phyloP scores from a whole-genome alignment of 2,888 invertebrate species.

The Ptychoptera albimana region DNA sequence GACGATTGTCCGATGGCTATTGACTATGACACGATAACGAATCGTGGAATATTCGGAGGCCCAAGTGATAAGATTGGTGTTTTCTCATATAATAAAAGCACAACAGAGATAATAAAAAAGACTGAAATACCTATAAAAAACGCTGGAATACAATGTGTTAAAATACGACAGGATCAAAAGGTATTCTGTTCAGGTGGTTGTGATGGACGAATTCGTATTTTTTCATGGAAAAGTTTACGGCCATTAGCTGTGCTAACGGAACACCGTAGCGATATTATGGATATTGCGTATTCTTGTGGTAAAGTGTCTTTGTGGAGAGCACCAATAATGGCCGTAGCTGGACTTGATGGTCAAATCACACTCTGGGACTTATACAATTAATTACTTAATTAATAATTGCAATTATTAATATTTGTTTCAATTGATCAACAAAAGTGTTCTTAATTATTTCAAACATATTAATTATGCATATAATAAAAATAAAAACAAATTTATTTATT shows the following conservation, averaged over 20 bases:
- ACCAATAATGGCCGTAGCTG: conserved; percentile 63
- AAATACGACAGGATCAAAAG: conserved; percentile 50
- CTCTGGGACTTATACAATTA: conserved; percentile 68
- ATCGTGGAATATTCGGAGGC: conserved; percentile 48
- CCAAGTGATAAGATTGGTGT: conserved; percentile 21
- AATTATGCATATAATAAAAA: too few species aligned
- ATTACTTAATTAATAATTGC: conserved; percentile 8
- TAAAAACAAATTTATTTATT: too few species aligned
- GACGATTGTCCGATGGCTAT: conserved; percentile 53
- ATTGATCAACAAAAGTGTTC: too few species aligned
- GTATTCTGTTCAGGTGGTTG: conserved; percentile 60
- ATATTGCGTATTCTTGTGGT: conserved; percentile 50
- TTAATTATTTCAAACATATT: too few species aligned
- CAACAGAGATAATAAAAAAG: conserved; percentile 36
- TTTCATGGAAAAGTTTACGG: conserved; percentile 60
- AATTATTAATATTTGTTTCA: too few species aligned
- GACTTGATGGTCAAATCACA: conserved; percentile 58
- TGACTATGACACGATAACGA: conserved; percentile 48
- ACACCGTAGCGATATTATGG: conserved; percentile 53
- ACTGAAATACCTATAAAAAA: conserved; percentile 51
- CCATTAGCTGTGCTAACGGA: conserved; percentile 56
- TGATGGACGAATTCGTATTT: conserved; percentile 60
- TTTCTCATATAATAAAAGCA: conserved; percentile 22
- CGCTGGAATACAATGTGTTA: conserved; percentile 52
- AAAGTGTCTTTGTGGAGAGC: conserved; percentile 51